Base-by-base conservation (phyloP, 35 echinoderm and acorn worm species). In the Chiridota heheva region DNA sequence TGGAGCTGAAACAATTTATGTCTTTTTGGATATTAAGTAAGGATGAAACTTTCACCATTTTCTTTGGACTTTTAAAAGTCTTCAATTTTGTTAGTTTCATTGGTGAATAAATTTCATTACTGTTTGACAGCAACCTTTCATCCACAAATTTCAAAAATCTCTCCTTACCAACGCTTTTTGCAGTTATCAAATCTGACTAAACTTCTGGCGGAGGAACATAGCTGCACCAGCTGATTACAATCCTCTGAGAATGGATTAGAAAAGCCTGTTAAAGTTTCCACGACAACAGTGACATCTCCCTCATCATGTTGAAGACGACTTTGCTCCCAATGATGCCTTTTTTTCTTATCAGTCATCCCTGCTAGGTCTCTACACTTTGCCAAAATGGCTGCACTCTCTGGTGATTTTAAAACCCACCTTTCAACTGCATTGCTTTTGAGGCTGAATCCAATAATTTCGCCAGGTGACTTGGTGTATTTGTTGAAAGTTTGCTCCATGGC, bases 401-500 rank as follows among this genome's bases (percentile, higher is more conserved):
- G 47, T 24, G 72, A 68, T 41, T 68, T 3, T 4, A 26, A n/a
- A 41, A 66, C 66, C 83, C 83, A 86, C 40, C 83, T 26, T 24
- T 66, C 67, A 30, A 61, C 42, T 30, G 83, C 55, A 20, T 59
- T 71, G 62, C 53, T 61, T 17, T 41, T 76, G 3, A 1, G 45
- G 0, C 72, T 91, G 35, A 91, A 77, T 3, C 88, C 88, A 20
- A 58, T 62, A 48, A 89, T 75, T 10, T 56, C 86, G 20, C 86
- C 86, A 63, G 44, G 76, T n/a, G 87, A 76, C 36, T 90, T 90
- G 1, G 78, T 66, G 42, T 90, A 68, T 45, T 70, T 57, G 36
- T 89, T 89, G 56, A 42, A 22, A 15, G 87, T 83, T 42, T 89
- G 79, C 42, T 89, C 87, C 20, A 83, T 89, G n/a, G 78, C 77